A percentile compares a stretch with the other conserved stretches of the same genome.
Evolutionary conservation across 2,797 vertebrate genomes (phyloP).

Genomic region (Catamblyrhynchus diadema): DNA sequence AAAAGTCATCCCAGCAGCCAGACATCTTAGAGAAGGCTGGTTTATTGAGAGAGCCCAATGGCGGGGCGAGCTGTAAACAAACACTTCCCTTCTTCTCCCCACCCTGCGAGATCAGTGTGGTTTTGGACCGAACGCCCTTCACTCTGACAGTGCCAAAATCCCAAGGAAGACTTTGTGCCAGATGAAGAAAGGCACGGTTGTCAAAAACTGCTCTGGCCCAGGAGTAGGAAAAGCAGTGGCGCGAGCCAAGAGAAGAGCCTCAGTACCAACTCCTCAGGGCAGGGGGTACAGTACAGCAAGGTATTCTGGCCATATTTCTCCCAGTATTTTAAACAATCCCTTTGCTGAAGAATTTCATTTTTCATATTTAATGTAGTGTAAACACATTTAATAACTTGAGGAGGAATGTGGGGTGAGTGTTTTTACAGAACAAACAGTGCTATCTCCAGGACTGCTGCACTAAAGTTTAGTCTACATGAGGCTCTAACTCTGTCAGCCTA

Average conservation of each 20-base stretch:
- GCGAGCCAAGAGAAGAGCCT: not conserved
- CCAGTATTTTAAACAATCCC: slow-evolving; percentile 32
- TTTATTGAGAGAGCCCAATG: not conserved
- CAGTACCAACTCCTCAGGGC: fast-evolving
- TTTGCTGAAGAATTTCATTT: slow-evolving; percentile 32
- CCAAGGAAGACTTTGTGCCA: slow-evolving; percentile 40
- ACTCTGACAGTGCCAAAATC: not conserved
- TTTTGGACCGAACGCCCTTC: slow-evolving; percentile 1
- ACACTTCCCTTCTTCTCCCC: slow-evolving; percentile 37
- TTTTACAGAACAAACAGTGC: slow-evolving; percentile 60
- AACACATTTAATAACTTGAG: slow-evolving; percentile 61
- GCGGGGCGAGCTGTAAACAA: slow-evolving; percentile 5
- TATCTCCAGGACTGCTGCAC: slow-evolving; percentile 37
- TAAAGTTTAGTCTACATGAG: slow-evolving; percentile 55
- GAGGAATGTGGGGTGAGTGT: slow-evolving; percentile 30
- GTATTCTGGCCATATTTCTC: not conserved
- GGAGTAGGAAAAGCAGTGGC: not conserved
- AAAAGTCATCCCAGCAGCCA: not conserved
- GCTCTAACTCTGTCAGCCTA: slow-evolving; percentile 28
- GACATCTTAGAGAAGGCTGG: not conserved
- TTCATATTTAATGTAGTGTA: slow-evolving; percentile 67
- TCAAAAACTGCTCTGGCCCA: not conserved
- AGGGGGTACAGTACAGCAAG: not conserved
- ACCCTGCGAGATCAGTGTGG: not conserved
- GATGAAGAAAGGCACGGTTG: slow-evolving; percentile 25